phyloP scores from a whole-genome alignment of 1,140 invertebrate species.

The Sitodiplosis mosellana region DNA sequence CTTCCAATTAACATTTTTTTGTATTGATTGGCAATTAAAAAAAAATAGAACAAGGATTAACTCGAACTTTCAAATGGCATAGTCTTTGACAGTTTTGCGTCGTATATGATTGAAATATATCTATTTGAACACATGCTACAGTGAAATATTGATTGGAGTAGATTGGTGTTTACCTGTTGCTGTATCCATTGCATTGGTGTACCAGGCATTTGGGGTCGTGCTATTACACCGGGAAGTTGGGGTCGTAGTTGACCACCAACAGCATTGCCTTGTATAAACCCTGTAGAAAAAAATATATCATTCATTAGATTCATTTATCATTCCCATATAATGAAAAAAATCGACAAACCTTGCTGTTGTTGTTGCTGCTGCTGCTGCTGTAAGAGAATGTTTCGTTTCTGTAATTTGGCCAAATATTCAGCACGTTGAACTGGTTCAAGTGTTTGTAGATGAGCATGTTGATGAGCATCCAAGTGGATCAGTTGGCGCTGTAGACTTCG shows the following conservation, averaged over 20 bases:
- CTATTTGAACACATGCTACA: too few relatives aligned
- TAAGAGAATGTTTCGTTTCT: slow-evolving; percentile 34
- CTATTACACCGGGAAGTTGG: too few relatives aligned
- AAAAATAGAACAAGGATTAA: too few relatives aligned
- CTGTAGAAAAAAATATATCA: neutral
- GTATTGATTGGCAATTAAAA: too few relatives aligned
- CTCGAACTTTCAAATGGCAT: too few relatives aligned
- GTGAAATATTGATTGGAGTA: too few relatives aligned
- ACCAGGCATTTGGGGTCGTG: slow-evolving; percentile 8
- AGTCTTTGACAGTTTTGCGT: too few relatives aligned
- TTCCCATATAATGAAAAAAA: slow-evolving; percentile 8
- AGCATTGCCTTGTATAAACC: neutral
- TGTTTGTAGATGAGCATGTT: slow-evolving; percentile 63
- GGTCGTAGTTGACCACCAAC: neutral
- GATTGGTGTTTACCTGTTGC: slow-evolving; percentile 34
- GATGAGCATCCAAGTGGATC: slow-evolving; percentile 59
- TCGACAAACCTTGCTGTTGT: slow-evolving; percentile 18
- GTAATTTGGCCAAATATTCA: slow-evolving; percentile 55
- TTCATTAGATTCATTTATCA: neutral
- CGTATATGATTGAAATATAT: too few relatives aligned
- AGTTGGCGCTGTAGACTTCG: slow-evolving; percentile 31
- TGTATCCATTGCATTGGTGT: slow-evolving; percentile 38
- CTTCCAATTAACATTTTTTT: too few relatives aligned
- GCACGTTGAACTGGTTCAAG: slow-evolving; percentile 59
- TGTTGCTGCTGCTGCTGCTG: slow-evolving; percentile 34